phyloP scores from a whole-genome alignment of 2,888 invertebrate genomes.

The Antheraea assamensis region DNA sequence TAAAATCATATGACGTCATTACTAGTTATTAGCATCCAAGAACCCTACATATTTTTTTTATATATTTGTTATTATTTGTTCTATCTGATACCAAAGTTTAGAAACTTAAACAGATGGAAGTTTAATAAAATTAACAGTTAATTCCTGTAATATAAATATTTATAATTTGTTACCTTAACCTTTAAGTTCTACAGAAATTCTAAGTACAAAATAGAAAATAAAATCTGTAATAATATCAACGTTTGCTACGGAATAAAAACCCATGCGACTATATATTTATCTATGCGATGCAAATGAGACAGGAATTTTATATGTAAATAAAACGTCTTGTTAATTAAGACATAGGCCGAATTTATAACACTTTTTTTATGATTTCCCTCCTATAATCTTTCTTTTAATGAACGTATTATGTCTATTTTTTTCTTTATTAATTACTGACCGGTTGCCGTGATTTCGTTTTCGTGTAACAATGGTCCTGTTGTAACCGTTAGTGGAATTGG shows the following conservation, averaged over 20 bases:
- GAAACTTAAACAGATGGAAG: too few relatives aligned
- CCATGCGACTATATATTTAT: not conserved
- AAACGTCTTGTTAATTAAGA: not conserved
- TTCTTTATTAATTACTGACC: not conserved
- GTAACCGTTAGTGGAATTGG: too few relatives aligned
- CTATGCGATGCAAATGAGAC: not conserved
- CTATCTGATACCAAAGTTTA: too few relatives aligned
- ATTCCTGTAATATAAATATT: not conserved
- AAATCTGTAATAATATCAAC: not conserved
- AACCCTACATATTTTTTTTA: too few relatives aligned
- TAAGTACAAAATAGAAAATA: not conserved
- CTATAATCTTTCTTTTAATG: not conserved
- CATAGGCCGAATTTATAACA: not conserved
- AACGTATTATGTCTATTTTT: not conserved
- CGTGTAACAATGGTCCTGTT: too few relatives aligned
- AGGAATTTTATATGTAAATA: not conserved
- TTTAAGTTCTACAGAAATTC: not conserved
- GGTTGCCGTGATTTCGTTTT: too few relatives aligned
- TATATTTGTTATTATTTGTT: too few relatives aligned
- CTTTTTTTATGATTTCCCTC: not conserved
- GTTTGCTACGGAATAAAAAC: not conserved
- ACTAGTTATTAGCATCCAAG: too few relatives aligned
- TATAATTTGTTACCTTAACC: not conserved
- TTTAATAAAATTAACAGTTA: too few relatives aligned
- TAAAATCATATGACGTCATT: too few relatives aligned